A percentile compares a stretch with the other conserved stretches of the same genome.
Conservation (phyloP, 1,140 invertebrate species). For the Euwallacea fornicatus region DNA sequence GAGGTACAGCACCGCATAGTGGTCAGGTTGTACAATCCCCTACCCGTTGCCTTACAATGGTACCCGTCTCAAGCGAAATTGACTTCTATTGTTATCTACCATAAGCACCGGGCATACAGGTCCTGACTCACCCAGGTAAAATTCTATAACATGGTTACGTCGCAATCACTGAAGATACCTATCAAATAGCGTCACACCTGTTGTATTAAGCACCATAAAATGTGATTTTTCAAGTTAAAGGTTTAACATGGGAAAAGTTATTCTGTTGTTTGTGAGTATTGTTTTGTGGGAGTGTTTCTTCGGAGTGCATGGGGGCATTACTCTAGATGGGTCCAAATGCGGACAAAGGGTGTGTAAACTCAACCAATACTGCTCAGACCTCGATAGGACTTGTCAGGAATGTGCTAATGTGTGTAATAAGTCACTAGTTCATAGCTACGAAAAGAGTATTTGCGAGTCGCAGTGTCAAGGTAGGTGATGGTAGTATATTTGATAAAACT, state of each 20-base stretch:
- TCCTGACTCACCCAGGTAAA: slow-evolving; percentile 46
- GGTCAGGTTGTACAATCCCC: slow-evolving; percentile 21
- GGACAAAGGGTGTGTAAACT: slow-evolving; percentile 42
- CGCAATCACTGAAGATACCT: slow-evolving; percentile 29
- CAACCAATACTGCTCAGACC: slow-evolving; percentile 42
- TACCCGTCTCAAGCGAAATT: slow-evolving; percentile 14
- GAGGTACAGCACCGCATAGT: neutral
- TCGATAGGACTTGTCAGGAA: slow-evolving; percentile 39
- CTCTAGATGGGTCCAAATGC: slow-evolving; percentile 38
- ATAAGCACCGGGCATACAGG: slow-evolving; percentile 14
- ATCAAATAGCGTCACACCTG: slow-evolving; percentile 6
- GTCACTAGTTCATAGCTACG: slow-evolving; percentile 40
- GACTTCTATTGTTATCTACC: neutral
- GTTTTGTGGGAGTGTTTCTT: slow-evolving; percentile 7
- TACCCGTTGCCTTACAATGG: neutral
- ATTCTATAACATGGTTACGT: slow-evolving; percentile 36
- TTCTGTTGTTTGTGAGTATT: slow-evolving; percentile 21
- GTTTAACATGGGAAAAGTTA: slow-evolving; percentile 32
- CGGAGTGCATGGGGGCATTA: slow-evolving; percentile 24
- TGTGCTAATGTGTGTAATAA: slow-evolving; percentile 42
- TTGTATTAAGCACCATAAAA: slow-evolving; percentile 12
- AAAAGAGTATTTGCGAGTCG: slow-evolving; percentile 37
- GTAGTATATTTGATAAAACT: neutral
- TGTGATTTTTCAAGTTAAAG: slow-evolving; percentile 17
- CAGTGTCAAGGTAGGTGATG: slow-evolving; percentile 45